phyloP scores from a whole-genome alignment of 2,113 vertebrate species.

The Elephantulus edwardii region DNA sequence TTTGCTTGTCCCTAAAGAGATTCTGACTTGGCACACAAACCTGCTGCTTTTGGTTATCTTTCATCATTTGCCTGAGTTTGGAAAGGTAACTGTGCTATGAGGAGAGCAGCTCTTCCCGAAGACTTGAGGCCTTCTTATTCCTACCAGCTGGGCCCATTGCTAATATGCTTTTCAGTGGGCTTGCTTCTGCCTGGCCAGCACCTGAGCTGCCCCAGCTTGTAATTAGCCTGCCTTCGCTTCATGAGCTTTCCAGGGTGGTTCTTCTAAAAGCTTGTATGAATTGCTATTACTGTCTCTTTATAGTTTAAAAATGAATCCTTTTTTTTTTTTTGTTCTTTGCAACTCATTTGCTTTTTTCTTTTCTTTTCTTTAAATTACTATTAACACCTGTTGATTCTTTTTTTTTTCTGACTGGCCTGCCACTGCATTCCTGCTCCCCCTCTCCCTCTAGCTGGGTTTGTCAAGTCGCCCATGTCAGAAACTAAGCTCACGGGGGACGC shows the following conservation, averaged over 20 bases:
- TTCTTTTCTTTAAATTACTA: conserved; percentile 79
- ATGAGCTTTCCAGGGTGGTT: conserved; percentile 64
- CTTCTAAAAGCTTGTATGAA: conserved; percentile 78
- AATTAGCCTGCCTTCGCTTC: conserved; percentile 68
- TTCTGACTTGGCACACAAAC: conserved; percentile 57
- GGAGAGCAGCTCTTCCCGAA: conserved; percentile 48
- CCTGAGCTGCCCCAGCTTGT: conserved; percentile 45
- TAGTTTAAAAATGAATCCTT: conserved; percentile 80
- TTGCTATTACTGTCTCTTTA: conserved; percentile 80
- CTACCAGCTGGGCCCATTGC: conserved; percentile 71
- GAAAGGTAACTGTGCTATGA: conserved; percentile 72
- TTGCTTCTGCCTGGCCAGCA: conserved; percentile 65
- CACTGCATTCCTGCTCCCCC: conserved; percentile 88
- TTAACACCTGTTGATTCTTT: conserved; percentile 82
- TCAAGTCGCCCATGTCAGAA: conserved; percentile 99
- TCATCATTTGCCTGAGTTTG: conserved; percentile 65
- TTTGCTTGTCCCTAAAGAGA: conserved; percentile 53
- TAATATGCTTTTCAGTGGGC: conserved; percentile 68
- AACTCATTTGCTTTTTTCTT: conserved; percentile 85
- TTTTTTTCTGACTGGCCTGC: conserved; percentile 84
- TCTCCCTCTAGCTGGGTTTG: conserved; percentile 98
- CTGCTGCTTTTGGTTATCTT: conserved; percentile 62
- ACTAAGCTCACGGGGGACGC: conserved; percentile 99
- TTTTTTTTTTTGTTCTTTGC: conserved; percentile 85
- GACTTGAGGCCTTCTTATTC: conserved; percentile 60